Conservation (phyloP, 2,888 invertebrate species). For the Cartodere bifasciata region DNA sequence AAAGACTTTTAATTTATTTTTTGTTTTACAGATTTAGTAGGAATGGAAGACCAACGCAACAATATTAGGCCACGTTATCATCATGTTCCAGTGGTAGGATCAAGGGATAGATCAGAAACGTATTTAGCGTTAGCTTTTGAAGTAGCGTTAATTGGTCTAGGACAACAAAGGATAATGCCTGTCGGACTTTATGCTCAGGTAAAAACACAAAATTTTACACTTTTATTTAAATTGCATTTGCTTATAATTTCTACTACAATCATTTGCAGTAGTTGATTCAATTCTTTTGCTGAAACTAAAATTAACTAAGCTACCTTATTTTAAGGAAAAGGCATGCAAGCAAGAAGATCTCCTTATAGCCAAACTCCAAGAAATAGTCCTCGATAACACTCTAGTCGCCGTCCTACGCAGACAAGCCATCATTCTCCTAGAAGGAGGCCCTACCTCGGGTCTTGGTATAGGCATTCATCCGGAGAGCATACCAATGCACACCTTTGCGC, state of each 20-base stretch:
- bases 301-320: too few relatives aligned
- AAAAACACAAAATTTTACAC: constrained; percentile 13
- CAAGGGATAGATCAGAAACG: constrained; percentile 59
- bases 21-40: constrained; percentile 35
- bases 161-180: constrained; percentile 68
- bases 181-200: constrained; percentile 67
- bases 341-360: constrained; percentile 68
- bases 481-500: constrained; percentile 74
- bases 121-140: constrained; percentile 66
- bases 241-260: background rate
- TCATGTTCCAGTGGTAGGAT: constrained; percentile 63
- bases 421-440: constrained; percentile 62
- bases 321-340: constrained; percentile 49
- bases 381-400: constrained; percentile 55
- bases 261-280: background rate
- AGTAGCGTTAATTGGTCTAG: constrained; percentile 64
- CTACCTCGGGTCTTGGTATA: constrained; percentile 58
- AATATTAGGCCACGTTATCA: constrained; percentile 48
- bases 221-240: constrained; percentile 4
- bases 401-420: constrained; percentile 56
- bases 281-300: background rate
- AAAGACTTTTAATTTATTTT: background rate
- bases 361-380: constrained; percentile 62
- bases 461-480: constrained; percentile 71
- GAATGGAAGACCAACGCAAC: constrained; percentile 37